These are phyloP conservation scores for Micrasema longulum DNA, from an alignment of 1,140 invertebrate genomes.

Conservation along the genomic window DNA sequence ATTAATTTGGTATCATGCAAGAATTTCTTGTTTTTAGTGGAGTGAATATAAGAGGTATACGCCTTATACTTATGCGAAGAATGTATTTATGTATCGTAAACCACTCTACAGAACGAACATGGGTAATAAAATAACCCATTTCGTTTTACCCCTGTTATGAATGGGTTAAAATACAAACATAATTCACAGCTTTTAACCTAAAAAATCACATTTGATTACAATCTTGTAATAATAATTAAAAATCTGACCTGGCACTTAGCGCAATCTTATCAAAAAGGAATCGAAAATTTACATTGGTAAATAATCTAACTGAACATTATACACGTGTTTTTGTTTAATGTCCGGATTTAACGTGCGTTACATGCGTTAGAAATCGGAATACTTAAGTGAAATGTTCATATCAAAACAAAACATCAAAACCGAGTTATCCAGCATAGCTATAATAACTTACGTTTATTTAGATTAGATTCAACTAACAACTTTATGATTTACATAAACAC, in stretches of 20 bases:
- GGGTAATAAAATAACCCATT: conserved; percentile 48
- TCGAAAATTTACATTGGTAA: conserved; percentile 4
- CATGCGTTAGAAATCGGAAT: no score
- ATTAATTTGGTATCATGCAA: conserved; percentile 46
- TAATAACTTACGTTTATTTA: no score
- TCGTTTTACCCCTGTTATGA: neutral
- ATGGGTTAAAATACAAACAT: neutral
- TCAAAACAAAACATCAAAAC: no score
- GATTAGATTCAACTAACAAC: no score
- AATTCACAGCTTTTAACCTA: neutral
- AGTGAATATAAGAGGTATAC: no score
- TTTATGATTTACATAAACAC: no score
- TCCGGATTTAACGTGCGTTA: no score
- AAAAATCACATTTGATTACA: conserved; percentile 18
- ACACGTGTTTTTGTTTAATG: conserved; percentile 6
- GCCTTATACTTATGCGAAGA: conserved; percentile 10
- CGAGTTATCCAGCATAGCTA: no score
- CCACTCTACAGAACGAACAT: neutral
- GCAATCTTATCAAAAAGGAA: conserved; percentile 4
- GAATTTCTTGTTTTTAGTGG: conserved; percentile 38
- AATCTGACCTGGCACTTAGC: conserved; percentile 9
- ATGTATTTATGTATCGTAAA: neutral
- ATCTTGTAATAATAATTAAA: conserved; percentile 23
- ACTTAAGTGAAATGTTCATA: no score
- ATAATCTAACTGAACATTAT: neutral